Conservation (phyloP, 2,113 vertebrate genomes). For the Neogale vison region DNA sequence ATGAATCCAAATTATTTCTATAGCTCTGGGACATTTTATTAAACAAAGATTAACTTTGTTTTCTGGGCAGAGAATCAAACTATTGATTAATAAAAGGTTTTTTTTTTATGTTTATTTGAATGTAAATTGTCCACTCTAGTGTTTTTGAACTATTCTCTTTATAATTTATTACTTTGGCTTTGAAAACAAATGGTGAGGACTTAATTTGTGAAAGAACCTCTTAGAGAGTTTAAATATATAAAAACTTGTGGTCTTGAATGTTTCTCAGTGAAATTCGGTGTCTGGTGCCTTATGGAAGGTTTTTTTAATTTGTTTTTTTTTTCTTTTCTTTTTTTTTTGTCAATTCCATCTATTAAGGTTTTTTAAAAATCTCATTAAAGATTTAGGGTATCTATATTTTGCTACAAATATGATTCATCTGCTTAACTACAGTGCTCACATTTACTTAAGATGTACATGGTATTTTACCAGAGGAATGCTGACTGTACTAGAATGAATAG, state of each 20-base stretch:
- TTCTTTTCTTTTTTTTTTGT: background rate
- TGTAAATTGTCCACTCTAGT: background rate
- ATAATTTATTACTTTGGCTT: background rate
- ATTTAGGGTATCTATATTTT: background rate
- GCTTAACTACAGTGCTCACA: background rate
- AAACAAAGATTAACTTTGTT: background rate
- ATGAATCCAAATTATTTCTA: background rate
- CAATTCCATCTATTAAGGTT: background rate
- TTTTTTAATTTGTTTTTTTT: background rate
- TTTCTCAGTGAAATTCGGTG: background rate
- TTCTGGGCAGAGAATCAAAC: background rate
- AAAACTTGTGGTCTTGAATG: background rate
- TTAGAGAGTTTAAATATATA: background rate
- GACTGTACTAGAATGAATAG: background rate
- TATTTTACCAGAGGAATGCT: background rate
- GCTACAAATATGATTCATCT: background rate
- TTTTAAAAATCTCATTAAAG: accelerated
- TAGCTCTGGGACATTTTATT: background rate
- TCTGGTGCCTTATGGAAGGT: background rate
- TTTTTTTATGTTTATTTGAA: background rate
- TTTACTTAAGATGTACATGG: background rate
- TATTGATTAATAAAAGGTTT: background rate
- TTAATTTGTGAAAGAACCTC: background rate
- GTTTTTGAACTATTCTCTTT: background rate
- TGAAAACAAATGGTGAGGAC: background rate